Conservation (phyloP, 30 jellyfish, hydroid and myxozoan genomes). For the Hydra vulgaris region DNA sequence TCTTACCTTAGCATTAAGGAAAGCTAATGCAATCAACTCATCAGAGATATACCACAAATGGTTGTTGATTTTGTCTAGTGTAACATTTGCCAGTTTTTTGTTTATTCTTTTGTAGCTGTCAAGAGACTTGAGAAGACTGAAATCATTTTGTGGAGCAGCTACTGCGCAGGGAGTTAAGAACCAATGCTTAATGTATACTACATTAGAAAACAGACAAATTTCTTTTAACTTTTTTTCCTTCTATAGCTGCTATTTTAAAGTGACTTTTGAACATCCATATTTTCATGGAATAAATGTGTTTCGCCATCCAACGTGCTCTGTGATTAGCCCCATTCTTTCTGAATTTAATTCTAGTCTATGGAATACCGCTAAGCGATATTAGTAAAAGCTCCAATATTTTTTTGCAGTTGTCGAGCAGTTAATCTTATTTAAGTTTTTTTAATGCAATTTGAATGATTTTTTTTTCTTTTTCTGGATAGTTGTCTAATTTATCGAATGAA, state of each 20-base stretch:
- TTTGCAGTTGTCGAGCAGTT: neutral
- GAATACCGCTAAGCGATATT: neutral
- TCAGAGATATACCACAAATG: neutral
- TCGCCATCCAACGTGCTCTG: no score
- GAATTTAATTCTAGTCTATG: no score
- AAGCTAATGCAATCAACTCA: no score
- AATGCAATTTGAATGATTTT: neutral
- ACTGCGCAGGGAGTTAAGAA: neutral
- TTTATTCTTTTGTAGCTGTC: neutral
- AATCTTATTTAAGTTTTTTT: no score
- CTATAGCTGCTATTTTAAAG: neutral
- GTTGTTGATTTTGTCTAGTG: neutral
- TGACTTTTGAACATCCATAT: neutral
- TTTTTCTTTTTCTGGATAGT: neutral
- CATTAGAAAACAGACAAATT: neutral
- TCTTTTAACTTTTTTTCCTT: neutral
- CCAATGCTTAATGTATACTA: neutral
- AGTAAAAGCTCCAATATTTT: neutral
- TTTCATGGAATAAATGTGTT: neutral
- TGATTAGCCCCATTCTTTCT: no score
- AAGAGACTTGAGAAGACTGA: neutral
- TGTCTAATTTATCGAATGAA: neutral
- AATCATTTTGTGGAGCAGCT: neutral
- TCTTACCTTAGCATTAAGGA: neutral
- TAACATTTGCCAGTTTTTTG: neutral